Percentiles rank a stretch among this genome's conserved stretches.
phyloP scores from a whole-genome alignment of 2,113 vertebrate species.

The Pterophyllum scalare region DNA sequence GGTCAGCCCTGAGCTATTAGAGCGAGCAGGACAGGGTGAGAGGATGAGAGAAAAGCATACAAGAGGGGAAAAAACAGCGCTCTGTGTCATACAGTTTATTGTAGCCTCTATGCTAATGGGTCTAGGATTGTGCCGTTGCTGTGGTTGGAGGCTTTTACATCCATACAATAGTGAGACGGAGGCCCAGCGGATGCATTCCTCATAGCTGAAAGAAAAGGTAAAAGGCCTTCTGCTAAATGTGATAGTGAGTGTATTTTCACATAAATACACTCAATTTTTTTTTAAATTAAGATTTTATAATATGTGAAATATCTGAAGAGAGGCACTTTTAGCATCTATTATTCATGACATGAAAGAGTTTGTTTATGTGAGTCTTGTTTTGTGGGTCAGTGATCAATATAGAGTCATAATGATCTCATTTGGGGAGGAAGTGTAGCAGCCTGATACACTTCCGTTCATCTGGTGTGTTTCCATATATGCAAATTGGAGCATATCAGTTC shows the following conservation, averaged over 20 bases:
- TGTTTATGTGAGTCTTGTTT: not conserved
- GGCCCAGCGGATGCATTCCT: not conserved
- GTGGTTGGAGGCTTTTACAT: constrained; percentile 7
- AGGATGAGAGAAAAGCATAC: constrained; percentile 1
- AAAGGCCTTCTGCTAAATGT: not conserved
- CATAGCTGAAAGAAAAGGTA: constrained; percentile 26
- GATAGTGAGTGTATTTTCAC: not conserved
- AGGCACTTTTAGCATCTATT: not conserved
- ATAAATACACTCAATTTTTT: not conserved
- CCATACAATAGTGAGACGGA: not conserved
- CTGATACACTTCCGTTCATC: not conserved
- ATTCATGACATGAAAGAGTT: not conserved
- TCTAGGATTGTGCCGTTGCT: not conserved
- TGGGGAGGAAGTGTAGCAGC: not conserved
- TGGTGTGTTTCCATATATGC: not conserved
- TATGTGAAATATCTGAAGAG: not conserved
- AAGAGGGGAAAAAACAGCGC: not conserved
- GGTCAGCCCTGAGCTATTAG: constrained; percentile 67
- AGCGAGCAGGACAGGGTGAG: constrained; percentile 15
- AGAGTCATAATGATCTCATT: not conserved
- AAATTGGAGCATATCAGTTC: not conserved
- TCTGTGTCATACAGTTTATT: constrained; percentile 9
- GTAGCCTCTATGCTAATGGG: constrained; percentile 11
- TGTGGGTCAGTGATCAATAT: not conserved
- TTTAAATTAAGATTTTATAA: not conserved